A percentile compares a stretch with the other conserved stretches of the same genome.
Evolutionary conservation across 2,888 invertebrate genomes (phyloP).

Genomic region (Mycalesis mineus): DNA sequence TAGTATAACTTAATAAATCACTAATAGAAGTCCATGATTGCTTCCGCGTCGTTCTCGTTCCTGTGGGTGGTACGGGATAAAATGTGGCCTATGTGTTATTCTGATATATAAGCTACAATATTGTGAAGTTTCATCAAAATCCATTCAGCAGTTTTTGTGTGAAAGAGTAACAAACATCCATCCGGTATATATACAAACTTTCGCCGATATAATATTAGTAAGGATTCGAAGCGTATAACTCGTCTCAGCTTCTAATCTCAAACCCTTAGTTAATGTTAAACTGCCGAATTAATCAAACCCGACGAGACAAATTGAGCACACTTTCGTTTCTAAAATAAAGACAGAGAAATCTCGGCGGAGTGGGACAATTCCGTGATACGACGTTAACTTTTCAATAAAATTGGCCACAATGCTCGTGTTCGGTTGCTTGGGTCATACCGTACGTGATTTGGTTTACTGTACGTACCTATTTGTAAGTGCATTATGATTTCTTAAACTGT

Average conservation of each 20-base stretch:
- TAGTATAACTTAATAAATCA: too few species aligned
- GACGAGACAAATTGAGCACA: slow-evolving; percentile 28
- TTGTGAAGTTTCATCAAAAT: too few species aligned
- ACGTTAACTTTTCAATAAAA: slow-evolving; percentile 42
- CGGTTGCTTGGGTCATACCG: slow-evolving; percentile 46
- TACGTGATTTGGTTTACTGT: slow-evolving; percentile 56
- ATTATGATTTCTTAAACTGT: background rate
- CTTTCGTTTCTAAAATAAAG: slow-evolving; percentile 39
- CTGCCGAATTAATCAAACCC: slow-evolving; percentile 20
- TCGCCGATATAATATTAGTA: too few species aligned
- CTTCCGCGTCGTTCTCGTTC: too few species aligned
- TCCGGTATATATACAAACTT: too few species aligned
- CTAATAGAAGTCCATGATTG: too few species aligned
- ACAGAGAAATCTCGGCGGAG: slow-evolving; percentile 47
- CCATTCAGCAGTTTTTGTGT: too few species aligned
- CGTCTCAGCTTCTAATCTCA: background rate
- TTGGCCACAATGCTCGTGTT: slow-evolving; percentile 40
- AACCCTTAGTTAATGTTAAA: background rate
- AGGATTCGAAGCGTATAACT: too few species aligned
- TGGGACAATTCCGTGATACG: slow-evolving; percentile 48
- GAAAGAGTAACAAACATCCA: too few species aligned
- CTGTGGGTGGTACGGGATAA: too few species aligned
- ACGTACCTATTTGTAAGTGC: background rate
- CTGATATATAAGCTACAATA: too few species aligned
- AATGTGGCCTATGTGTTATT: too few species aligned